Conservation (phyloP, 2,888 invertebrate species). For the Dendrolimus pini region DNA sequence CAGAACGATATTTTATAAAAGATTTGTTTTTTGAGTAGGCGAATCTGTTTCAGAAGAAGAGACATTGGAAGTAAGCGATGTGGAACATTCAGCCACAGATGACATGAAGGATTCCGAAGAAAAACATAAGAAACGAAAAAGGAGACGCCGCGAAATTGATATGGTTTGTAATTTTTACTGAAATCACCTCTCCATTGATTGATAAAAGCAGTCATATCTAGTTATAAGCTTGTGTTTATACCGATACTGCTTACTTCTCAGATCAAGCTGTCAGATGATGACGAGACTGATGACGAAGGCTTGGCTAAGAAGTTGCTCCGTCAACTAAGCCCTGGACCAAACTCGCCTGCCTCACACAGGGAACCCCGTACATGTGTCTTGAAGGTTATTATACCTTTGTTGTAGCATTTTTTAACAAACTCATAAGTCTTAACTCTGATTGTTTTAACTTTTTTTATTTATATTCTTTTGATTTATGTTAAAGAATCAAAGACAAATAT, state of each 20-base stretch:
- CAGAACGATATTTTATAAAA: conserved; percentile 2
- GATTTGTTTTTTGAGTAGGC: background rate
- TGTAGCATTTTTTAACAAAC: background rate
- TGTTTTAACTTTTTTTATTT: background rate
- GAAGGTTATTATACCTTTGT: conserved; percentile 52
- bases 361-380: conserved; percentile 89
- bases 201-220: no score
- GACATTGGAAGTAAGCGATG: conserved; percentile 58
- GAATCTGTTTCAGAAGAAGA: conserved; percentile 48
- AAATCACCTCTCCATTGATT: no score
- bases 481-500: no score
- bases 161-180: conserved; percentile 35
- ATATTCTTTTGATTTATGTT: no score
- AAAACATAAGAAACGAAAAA: conserved; percentile 56
- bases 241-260: conserved; percentile 19
- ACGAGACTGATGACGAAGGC: conserved; percentile 65
- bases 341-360: conserved; percentile 79
- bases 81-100: conserved; percentile 60
- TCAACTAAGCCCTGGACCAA: conserved; percentile 54
- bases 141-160: conserved; percentile 63
- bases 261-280: conserved; percentile 65
- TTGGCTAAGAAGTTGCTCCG: conserved; percentile 51
- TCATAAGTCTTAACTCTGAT: conserved; percentile 1
- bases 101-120: conserved; percentile 52
- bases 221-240: background rate